Evolutionary conservation across 2,797 vertebrate genomes (phyloP).

Genomic region (Pangasius macronema): DNA sequence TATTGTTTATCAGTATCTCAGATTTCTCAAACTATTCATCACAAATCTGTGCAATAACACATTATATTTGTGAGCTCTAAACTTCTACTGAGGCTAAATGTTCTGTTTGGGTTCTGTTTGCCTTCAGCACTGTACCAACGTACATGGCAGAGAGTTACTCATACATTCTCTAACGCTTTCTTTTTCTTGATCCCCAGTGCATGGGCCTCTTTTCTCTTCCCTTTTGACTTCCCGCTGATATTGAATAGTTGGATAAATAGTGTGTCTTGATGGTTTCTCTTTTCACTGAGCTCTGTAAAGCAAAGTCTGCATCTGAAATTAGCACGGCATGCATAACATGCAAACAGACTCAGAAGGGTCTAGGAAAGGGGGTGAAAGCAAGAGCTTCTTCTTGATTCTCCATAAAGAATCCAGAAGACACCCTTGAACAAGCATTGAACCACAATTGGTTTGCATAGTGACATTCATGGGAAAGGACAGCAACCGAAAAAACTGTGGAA

Average conservation of each 20-base stretch:
- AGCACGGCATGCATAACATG: conserved; percentile 62
- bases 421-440: conserved; percentile 60
- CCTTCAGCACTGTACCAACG: neutral
- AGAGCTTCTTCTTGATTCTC: conserved; percentile 45
- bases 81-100: neutral
- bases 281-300: conserved; percentile 56
- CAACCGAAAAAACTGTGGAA: neutral
- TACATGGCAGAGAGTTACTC: neutral
- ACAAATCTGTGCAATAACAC: too few relatives aligned
- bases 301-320: conserved; percentile 69
- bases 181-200: conserved; percentile 40
- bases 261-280: conserved; percentile 61
- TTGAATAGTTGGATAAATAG: conserved; percentile 61
- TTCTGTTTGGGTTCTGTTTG: neutral
- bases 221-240: conserved; percentile 48
- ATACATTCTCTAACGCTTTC: neutral
- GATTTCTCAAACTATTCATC: neutral
- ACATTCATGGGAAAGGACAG: conserved; percentile 40
- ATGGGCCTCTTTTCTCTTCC: conserved; percentile 56
- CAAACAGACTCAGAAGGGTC: conserved; percentile 51
- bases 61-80: neutral
- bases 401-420: neutral
- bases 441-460: conserved; percentile 34
- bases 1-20: neutral
- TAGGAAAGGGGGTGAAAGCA: conserved; percentile 56